Evolutionary conservation across 1,140 invertebrate species (phyloP).

Genomic region (Hyphantria cunea): DNA sequence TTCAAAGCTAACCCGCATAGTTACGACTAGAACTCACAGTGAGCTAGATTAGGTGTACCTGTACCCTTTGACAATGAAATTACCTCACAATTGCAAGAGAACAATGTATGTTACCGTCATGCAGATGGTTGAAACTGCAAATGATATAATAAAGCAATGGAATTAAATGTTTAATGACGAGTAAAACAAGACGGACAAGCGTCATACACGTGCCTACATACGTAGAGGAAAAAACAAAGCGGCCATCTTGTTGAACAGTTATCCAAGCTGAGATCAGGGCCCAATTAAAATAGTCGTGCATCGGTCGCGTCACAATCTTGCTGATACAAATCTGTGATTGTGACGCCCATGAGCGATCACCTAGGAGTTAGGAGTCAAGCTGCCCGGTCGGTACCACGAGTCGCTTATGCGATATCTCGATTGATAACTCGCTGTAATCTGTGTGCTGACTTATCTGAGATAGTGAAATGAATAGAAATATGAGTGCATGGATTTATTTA

Average conservation of each 20-base stretch:
- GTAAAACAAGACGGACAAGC: constrained; percentile 47
- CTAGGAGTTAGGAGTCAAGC: constrained; percentile 46
- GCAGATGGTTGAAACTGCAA: constrained; percentile 9
- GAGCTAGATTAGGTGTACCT: constrained; percentile 33
- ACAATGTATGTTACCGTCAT: constrained; percentile 22
- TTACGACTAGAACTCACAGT: constrained; percentile 47
- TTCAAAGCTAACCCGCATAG: constrained; percentile 67
- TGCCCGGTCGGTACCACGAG: constrained; percentile 23
- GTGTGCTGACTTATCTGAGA: too few relatives aligned
- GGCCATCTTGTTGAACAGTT: constrained; percentile 68
- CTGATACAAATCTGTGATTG: constrained; percentile 67
- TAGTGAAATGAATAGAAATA: too few relatives aligned
- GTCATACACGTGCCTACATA: constrained; percentile 67
- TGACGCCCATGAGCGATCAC: constrained; percentile 73
- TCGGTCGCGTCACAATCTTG: constrained; percentile 74
- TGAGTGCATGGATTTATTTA: too few relatives aligned
- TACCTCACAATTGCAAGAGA: constrained; percentile 24
- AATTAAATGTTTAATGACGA: constrained; percentile 23
- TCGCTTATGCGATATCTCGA: constrained; percentile 14
- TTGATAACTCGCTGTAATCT: constrained; percentile 20
- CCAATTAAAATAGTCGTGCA: constrained; percentile 81
- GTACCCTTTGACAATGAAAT: constrained; percentile 43
- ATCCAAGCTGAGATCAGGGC: constrained; percentile 71
- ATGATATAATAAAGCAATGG: constrained; percentile 18
- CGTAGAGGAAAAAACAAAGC: constrained; percentile 56